Base-by-base conservation (phyloP, 1,140 invertebrate genomes). In the Hydropsyche tenuis region DNA sequence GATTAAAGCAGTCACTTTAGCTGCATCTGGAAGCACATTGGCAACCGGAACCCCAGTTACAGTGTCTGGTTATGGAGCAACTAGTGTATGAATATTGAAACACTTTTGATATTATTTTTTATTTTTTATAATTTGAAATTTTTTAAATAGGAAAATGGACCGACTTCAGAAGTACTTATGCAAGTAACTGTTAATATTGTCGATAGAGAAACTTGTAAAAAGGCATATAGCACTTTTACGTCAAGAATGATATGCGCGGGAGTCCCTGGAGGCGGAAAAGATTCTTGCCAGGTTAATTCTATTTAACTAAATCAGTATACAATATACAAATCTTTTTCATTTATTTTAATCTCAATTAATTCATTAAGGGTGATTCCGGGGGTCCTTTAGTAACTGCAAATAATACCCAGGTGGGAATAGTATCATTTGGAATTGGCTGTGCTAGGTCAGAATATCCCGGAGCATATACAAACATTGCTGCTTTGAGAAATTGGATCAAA, bases 331-430 rank as follows among this genome's bases (percentile, higher is more conserved):
- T n/a, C 22, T 20, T 20, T 16, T 20, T 53, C 16, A 16, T 11
- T 51, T 51, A 16, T 51, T 16, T 16, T 64, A 30, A 37, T 4
- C 45, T n/a, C 14, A 48, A 48, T 48, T n/a, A 48, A 48, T n/a
- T 48, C 16, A 25, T 25, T 65, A 63, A 80, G 73, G 80, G 80
- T 53, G 79, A 80, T 70, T 80, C 80, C 20, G 80, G 80, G 71
- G 79, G 79, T 18, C 79, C 79, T 9, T 66, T 80, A 72, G 77
- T 79, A 25, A 64, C 75, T 0, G 30, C 14, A 12, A 18, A 70
- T 20, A 66, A 78, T 48, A 78, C 77, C 16, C 76, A 81, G 46
- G 75, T 87, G 5, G 89, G 89, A 42, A 81, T 89, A 25, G 85
- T 88, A 0, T 88, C 86, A 56, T 84, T 78, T 76, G 82, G 81